phyloP scores from a whole-genome alignment of 2,113 vertebrate species.

The Anser cygnoides region DNA sequence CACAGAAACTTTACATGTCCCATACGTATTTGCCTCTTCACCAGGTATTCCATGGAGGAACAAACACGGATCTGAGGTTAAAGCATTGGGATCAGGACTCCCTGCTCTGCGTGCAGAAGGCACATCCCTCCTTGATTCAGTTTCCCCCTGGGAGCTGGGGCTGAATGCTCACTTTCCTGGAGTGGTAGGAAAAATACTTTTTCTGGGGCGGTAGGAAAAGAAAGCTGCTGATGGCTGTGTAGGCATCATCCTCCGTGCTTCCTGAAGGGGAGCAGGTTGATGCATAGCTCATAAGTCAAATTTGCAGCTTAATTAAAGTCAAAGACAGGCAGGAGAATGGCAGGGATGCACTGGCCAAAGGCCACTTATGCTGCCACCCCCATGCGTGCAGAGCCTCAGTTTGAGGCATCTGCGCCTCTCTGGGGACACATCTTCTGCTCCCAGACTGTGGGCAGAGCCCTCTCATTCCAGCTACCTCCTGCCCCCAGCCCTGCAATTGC shows the following conservation, averaged over 20 bases:
- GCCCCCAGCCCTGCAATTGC: constrained; percentile 20
- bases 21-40: background rate
- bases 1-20: background rate
- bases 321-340: constrained; percentile 6
- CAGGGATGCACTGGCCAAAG: constrained; percentile 18
- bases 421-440: constrained; percentile 16
- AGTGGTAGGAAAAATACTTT: background rate
- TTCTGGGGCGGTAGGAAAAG: background rate
- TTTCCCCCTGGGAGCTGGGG: background rate
- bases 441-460: background rate
- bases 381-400: background rate
- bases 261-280: background rate
- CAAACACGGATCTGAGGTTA: background rate
- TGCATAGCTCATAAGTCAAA: background rate
- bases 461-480: constrained; percentile 44
- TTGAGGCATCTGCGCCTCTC: constrained; percentile 28
- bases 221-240: background rate
- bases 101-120: background rate
- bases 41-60: background rate
- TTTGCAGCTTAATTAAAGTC: constrained; percentile 38
- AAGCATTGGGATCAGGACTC: background rate
- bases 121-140: background rate
- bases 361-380: constrained; percentile 9
- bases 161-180: background rate
- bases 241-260: constrained; percentile 8